Base-by-base conservation (phyloP, 2,888 invertebrate genomes). In the Acanthosepion esculentum region DNA sequence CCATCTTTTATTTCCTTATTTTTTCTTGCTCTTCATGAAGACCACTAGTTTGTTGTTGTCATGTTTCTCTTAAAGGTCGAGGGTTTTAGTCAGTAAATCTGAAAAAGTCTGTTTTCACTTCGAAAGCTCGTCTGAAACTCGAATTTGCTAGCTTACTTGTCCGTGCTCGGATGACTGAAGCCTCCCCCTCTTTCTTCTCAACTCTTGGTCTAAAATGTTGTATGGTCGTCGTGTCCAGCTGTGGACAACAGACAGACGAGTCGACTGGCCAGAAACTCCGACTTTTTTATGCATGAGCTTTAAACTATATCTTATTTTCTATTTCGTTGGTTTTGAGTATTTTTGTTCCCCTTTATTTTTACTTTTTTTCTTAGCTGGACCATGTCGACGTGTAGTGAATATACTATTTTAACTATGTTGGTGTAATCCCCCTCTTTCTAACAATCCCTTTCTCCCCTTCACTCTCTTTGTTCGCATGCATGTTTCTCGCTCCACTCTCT, bases 101-200 rank as follows among this genome's bases (percentile, higher is more conserved):
- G n/a, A 78, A 78, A n/a, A 78, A 78, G 78, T 78, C n/a, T n/a
- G 15, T 78, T 78, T 78, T 78, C 78, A n/a, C 78, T n/a, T 18
- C n/a, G 2, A 78, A 78, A 78, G 12, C 78, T 33, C 78, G n/a
- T 78, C 33, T 8, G 15, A 78, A 78, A 78, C n/a, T n/a, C 78
- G 78, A 78, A 78, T n/a, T 78, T 78, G 78, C 78, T 78, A 78
- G 78, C 15, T 15, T n/a, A 78, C 33, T n/a, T 78, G n/a, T n/a
- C 78, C 78, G 78, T 78, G n/a, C 15, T 78, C n/a, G 78, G 78
- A n/a, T 78, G 15, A 78, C 33, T 78, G 78, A 33, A 33, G 78
- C 78, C n/a, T n/a, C 78, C n/a, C 78, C 78, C n/a, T 78, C 78
- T n/a, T n/a, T 78, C 78, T 78, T 78, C 78, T 78, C 78, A 78